Conservation (phyloP, 2,113 vertebrate genomes). For the Pelecanus crispus region DNA sequence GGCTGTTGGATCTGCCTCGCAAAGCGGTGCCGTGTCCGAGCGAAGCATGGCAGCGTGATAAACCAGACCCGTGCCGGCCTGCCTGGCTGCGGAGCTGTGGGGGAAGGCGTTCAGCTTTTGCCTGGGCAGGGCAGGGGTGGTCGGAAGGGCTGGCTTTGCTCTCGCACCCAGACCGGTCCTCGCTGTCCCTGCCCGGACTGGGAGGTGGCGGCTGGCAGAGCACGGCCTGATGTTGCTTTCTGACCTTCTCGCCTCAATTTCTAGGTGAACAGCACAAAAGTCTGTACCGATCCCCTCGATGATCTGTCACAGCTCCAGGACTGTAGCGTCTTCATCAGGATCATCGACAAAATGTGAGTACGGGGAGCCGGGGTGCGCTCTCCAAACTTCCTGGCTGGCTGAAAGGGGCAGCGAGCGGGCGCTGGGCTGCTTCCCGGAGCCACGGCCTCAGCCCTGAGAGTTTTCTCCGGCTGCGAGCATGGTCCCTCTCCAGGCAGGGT, state of each 20-base stretch:
- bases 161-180: accelerated
- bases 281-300: slow-evolving; percentile 51
- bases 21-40: neutral
- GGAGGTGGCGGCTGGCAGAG: neutral
- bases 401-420: neutral
- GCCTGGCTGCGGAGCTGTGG: neutral
- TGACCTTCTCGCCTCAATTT: neutral
- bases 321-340: slow-evolving; percentile 73
- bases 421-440: neutral
- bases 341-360: slow-evolving; percentile 85
- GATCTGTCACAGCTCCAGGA: slow-evolving; percentile 75
- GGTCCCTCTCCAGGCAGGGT: neutral
- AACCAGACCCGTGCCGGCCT: neutral
- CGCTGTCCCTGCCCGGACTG: neutral
- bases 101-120: neutral
- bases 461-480: no score
- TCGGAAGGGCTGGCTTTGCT: neutral
- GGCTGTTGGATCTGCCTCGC: neutral
- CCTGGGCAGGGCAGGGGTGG: neutral
- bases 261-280: slow-evolving; percentile 80
- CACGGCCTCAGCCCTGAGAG: neutral
- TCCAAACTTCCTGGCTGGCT: neutral
- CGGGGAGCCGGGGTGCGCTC: neutral
- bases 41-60: accelerated
- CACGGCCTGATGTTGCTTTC: neutral